These are phyloP conservation scores for Netelia fuscicornis DNA, from an alignment of 2,888 invertebrate species.

Conservation along the genomic window DNA sequence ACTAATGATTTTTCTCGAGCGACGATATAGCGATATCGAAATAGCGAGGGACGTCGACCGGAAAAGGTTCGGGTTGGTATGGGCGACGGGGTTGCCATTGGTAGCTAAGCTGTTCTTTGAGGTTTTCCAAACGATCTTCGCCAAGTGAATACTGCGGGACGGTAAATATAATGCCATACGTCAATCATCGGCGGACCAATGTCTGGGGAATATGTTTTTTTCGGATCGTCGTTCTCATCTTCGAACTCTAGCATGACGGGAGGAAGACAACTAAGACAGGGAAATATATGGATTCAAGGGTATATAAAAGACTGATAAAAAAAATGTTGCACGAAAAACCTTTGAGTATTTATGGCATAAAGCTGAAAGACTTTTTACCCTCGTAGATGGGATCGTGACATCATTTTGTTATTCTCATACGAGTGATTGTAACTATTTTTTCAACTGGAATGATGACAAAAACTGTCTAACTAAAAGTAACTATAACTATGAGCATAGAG, in stretches of 20 bases:
- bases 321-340: not conserved
- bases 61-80: conserved; percentile 3
- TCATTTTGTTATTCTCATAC: not conserved
- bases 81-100: conserved; percentile 28
- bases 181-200: not conserved
- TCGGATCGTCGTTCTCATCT: not conserved
- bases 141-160: not conserved
- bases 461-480: no score
- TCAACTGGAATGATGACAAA: no score
- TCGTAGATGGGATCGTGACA: not conserved
- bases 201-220: not conserved
- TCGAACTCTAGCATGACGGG: not conserved
- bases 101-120: conserved; percentile 3
- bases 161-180: not conserved
- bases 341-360: not conserved
- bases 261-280: not conserved
- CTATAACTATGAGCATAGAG: no score
- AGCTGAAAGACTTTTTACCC: not conserved
- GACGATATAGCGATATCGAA: not conserved
- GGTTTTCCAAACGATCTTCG: not conserved
- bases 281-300: not conserved
- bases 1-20: conserved; percentile 25
- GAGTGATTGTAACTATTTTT: not conserved
- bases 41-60: not conserved
- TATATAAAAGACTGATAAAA: not conserved